These are phyloP conservation scores for Potorous gilbertii DNA, from an alignment of 2,797 vertebrate genomes.

Conservation along the genomic window DNA sequence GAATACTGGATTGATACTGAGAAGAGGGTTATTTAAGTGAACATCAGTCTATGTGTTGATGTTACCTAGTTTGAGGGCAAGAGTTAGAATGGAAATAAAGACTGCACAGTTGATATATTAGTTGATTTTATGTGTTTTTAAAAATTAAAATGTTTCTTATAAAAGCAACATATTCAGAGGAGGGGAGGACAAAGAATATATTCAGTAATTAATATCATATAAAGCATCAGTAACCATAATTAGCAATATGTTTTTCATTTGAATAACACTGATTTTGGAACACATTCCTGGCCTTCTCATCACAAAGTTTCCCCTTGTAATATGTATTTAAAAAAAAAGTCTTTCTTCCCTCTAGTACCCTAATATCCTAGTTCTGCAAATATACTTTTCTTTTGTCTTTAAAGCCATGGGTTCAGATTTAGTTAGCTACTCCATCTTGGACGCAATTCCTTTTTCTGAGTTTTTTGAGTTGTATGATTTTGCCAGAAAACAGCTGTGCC, in stretches of 20 bases:
- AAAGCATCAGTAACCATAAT: not conserved
- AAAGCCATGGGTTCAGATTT: not conserved
- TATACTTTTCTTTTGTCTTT: not conserved
- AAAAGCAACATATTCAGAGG: not conserved
- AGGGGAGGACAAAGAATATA: not conserved
- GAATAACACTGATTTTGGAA: too few species aligned
- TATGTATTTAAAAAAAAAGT: not conserved
- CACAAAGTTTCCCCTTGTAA: not conserved
- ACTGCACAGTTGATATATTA: too few species aligned
- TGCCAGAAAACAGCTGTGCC: not conserved
- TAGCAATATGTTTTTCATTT: too few species aligned
- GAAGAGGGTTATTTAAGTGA: too few species aligned
- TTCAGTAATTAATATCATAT: not conserved
- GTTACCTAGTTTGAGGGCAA: too few species aligned
- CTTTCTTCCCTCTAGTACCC: not conserved
- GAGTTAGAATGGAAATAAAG: too few species aligned
- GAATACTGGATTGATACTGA: constrained; percentile 21
- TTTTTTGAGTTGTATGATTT: not conserved
- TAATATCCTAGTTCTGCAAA: not conserved
- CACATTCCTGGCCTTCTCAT: not conserved
- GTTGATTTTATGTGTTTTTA: not conserved
- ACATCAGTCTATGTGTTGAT: too few species aligned
- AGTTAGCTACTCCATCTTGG: not conserved
- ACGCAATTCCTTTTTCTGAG: not conserved
- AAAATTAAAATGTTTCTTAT: not conserved